Percentiles rank a stretch among this genome's conserved stretches.
Evolutionary conservation across 1,140 invertebrate species (phyloP).

Genomic region (Eurosta solidaginis): DNA sequence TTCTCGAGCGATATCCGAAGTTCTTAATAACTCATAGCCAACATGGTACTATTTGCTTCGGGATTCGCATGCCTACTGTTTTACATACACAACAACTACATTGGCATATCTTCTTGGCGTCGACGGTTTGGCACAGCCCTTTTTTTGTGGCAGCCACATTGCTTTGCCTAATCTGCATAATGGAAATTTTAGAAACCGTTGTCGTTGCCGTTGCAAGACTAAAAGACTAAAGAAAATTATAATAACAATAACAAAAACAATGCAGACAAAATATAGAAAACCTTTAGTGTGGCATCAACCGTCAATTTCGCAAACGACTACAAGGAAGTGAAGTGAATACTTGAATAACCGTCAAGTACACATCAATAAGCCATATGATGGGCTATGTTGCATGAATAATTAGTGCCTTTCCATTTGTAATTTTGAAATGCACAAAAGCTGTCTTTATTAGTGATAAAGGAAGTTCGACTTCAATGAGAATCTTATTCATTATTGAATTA

Average conservation of each 20-base stretch:
- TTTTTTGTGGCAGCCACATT: slow-evolving; percentile 14
- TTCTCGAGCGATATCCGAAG: too few relatives aligned
- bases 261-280: neutral
- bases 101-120: neutral
- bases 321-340: slow-evolving; percentile 5
- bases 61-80: neutral
- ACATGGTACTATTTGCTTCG: too few relatives aligned
- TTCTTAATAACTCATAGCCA: too few relatives aligned
- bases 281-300: neutral
- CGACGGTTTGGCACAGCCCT: slow-evolving; percentile 10
- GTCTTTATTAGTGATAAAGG: too few relatives aligned
- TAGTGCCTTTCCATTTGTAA: neutral
- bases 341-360: slow-evolving; percentile 12
- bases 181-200: slow-evolving; percentile 21
- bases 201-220: neutral
- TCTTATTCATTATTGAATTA: too few relatives aligned
- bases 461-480: too few relatives aligned
- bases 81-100: too few relatives aligned
- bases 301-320: neutral
- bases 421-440: neutral
- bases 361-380: neutral
- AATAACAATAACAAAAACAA: neutral
- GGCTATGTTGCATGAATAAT: neutral
- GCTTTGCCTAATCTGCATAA: slow-evolving; percentile 21
- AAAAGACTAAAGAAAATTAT: too few relatives aligned